Percentiles rank a stretch among this genome's conserved stretches.
phyloP scores from a whole-genome alignment of 2,888 invertebrate genomes.

The Camponotus fellah region DNA sequence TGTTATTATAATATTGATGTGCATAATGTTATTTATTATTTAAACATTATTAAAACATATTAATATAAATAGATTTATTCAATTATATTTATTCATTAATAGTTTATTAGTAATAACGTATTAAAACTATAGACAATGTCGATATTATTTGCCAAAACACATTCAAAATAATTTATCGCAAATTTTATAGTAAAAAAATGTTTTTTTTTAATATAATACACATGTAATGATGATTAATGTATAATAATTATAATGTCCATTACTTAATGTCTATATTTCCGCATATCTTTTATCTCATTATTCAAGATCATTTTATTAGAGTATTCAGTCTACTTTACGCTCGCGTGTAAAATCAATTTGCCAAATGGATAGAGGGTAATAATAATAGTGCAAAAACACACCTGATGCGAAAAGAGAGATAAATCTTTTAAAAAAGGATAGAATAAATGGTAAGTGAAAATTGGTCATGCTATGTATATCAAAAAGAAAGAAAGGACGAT shows the following conservation, averaged over 20 bases:
- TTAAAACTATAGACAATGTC: background rate
- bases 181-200: background rate
- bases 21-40: background rate
- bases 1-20: background rate
- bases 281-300: background rate
- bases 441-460: slow-evolving; percentile 52
- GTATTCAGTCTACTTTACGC: background rate
- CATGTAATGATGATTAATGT: background rate
- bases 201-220: background rate
- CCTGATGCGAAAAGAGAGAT: slow-evolving; percentile 42
- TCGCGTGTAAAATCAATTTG: slow-evolving; percentile 78
- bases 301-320: slow-evolving; percentile 13
- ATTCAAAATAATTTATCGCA: background rate
- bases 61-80: background rate
- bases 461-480: slow-evolving; percentile 26
- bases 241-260: background rate
- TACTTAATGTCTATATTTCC: background rate
- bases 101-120: background rate
- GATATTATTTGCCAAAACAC: background rate
- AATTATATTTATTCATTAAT: background rate
- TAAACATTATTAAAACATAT: no score
- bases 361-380: slow-evolving; percentile 73
- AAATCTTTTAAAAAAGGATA: slow-evolving; percentile 52
- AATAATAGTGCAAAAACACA: slow-evolving; percentile 15
- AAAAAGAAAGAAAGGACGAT: slow-evolving; percentile 56